These are phyloP conservation scores for Apteryx owenii DNA, from an alignment of 2,113 vertebrate species.

Conservation along the genomic window DNA sequence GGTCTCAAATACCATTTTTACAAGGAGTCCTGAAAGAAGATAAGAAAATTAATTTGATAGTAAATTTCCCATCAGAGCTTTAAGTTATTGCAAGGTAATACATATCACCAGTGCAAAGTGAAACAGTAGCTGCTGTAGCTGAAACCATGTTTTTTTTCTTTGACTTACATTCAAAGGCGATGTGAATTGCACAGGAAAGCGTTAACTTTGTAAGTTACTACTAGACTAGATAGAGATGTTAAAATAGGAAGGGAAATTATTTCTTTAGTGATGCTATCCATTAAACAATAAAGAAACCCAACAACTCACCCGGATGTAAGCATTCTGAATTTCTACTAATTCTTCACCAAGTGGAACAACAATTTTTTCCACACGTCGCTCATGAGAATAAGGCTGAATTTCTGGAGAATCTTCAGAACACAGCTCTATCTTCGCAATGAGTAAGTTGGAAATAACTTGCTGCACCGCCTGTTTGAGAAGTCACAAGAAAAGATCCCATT, in stretches of 20 bases:
- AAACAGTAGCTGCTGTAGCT: background rate
- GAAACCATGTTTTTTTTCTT: background rate
- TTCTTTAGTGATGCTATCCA: too few species aligned
- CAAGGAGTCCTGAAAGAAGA: background rate
- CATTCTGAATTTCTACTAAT: conserved; percentile 80
- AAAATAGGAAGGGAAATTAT: background rate
- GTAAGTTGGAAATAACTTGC: conserved; percentile 93
- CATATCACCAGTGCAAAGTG: accelerated
- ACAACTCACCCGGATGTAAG: conserved; percentile 86
- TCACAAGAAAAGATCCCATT: background rate
- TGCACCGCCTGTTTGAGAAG: conserved; percentile 86
- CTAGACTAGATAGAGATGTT: background rate
- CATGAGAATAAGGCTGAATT: conserved; percentile 88
- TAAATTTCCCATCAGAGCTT: background rate
- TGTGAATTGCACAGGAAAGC: accelerated
- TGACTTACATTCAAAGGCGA: background rate
- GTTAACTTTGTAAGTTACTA: background rate
- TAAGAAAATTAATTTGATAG: background rate
- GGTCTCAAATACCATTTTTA: background rate
- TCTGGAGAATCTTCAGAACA: conserved; percentile 92
- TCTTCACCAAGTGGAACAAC: conserved; percentile 89
- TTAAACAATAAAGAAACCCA: background rate
- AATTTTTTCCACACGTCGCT: conserved; percentile 89
- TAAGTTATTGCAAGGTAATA: background rate
- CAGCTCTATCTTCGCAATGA: conserved; percentile 91